Evolutionary conservation across 2,113 vertebrate genomes (phyloP).

Genomic region (Hoplias malabaricus): DNA sequence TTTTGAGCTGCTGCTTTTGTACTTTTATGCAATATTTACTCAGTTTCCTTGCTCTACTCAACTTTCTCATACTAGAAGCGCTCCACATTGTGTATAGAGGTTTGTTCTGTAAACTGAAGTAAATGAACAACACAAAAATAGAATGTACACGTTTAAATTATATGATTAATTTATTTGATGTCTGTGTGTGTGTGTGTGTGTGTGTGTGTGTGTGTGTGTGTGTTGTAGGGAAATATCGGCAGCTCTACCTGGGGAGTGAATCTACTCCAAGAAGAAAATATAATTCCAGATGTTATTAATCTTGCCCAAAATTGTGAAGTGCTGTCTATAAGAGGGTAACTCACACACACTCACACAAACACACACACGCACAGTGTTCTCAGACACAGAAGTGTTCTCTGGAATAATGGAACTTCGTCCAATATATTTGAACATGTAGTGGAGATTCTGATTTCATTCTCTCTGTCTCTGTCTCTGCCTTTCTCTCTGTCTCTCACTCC

Average conservation of each 20-base stretch:
- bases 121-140: too few species aligned
- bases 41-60: too few species aligned
- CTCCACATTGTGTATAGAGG: too few species aligned
- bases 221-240: conserved; percentile 81
- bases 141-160: too few species aligned
- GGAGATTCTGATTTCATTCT: too few species aligned
- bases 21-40: too few species aligned
- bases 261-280: conserved; percentile 85
- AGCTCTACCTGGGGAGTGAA: conserved; percentile 87
- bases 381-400: background rate
- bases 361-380: background rate
- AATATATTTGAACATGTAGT: too few species aligned
- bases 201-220: background rate
- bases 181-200: background rate
- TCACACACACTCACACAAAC: background rate
- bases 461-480: background rate
- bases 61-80: too few species aligned
- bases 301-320: conserved; percentile 85
- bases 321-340: conserved; percentile 83
- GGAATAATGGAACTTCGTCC: too few species aligned
- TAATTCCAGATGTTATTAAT: conserved; percentile 82
- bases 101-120: too few species aligned
- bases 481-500: background rate
- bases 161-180: background rate
- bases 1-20: too few species aligned